Evolutionary conservation across 92 coral and sea anemone genomes (phyloP).

Genomic region (Palythoa heliodiscus): DNA sequence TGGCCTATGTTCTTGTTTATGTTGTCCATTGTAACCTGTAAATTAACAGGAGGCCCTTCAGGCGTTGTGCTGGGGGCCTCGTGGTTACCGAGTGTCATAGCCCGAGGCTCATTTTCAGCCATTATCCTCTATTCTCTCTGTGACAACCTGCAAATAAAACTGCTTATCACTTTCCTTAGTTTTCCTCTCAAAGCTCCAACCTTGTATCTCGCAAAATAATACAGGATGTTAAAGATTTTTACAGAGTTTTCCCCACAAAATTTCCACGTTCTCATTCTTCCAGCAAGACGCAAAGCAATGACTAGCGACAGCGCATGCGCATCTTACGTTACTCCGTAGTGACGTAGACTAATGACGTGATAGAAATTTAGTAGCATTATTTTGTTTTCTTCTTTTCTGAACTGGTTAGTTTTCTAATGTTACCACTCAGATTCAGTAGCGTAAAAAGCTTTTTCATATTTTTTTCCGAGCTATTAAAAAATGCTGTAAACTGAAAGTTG

Average conservation of each 20-base stretch:
- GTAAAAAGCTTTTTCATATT: no score
- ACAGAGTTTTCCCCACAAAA: neutral
- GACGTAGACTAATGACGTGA: slow-evolving; percentile 41
- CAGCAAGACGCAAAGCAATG: slow-evolving; percentile 22
- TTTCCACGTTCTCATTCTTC: neutral
- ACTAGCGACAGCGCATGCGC: slow-evolving; percentile 35
- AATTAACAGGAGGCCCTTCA: slow-evolving; percentile 21
- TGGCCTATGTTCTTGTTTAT: slow-evolving; percentile 44
- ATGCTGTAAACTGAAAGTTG: no score
- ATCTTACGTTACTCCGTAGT: slow-evolving; percentile 38
- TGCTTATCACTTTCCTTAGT: neutral
- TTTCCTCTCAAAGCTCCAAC: neutral
- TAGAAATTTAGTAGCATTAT: neutral
- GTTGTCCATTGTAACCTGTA: slow-evolving; percentile 31
- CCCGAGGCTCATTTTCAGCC: neutral
- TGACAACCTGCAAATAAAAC: neutral
- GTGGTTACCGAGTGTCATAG: neutral
- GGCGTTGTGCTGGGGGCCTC: neutral
- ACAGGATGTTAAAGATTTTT: slow-evolving; percentile 11
- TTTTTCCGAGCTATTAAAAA: no score
- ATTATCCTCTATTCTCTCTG: neutral
- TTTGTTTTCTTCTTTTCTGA: no score
- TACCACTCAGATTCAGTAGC: no score
- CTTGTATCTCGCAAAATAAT: neutral
- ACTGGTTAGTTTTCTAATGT: no score